Conservation (phyloP, 2,797 vertebrate species). For the Helostoma temminkii region DNA sequence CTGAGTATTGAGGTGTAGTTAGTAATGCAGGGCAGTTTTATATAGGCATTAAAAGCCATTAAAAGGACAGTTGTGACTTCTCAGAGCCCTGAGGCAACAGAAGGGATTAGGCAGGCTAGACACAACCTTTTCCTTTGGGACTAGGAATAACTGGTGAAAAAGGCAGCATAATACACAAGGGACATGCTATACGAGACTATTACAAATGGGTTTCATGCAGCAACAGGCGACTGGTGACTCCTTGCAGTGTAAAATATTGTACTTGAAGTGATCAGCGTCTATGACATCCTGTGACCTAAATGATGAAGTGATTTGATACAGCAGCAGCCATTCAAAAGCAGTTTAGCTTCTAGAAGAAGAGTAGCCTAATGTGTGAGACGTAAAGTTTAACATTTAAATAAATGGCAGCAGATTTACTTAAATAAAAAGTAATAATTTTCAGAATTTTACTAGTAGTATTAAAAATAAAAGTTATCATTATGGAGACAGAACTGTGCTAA, state of each 20-base stretch:
- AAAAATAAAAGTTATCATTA: neutral
- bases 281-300: neutral
- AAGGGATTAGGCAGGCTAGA: slow-evolving; percentile 37
- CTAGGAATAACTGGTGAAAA: slow-evolving; percentile 47
- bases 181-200: slow-evolving; percentile 47
- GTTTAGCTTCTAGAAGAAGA: neutral
- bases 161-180: slow-evolving; percentile 35
- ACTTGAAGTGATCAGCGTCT: slow-evolving; percentile 9
- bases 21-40: slow-evolving; percentile 10
- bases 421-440: neutral
- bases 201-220: slow-evolving; percentile 53
- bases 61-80: slow-evolving; percentile 32
- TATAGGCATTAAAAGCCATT: slow-evolving; percentile 36
- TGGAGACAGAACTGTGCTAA: neutral
- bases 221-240: slow-evolving; percentile 14
- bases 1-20: neutral
- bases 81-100: slow-evolving; percentile 39
- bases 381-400: neutral
- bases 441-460: neutral
- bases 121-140: slow-evolving; percentile 29
- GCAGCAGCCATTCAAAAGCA: slow-evolving; percentile 16
- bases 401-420: neutral
- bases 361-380: neutral
- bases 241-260: neutral
- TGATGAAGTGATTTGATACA: neutral